Conservation (phyloP, 92 coral and sea anemone species). For the Bergia puertoricense region DNA sequence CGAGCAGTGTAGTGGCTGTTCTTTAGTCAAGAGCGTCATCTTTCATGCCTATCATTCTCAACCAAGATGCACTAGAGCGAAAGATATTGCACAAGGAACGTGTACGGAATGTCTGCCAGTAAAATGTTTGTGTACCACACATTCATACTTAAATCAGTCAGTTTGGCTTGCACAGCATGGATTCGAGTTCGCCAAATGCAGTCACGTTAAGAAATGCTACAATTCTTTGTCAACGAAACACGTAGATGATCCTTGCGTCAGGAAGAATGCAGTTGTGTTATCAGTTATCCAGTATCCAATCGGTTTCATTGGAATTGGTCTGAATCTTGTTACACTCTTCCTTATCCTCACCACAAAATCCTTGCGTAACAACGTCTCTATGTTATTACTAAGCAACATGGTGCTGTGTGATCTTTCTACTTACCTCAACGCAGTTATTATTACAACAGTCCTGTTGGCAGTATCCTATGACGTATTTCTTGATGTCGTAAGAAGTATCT, state of each 20-base stretch:
- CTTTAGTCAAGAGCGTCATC: no score
- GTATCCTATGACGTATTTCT: slow-evolving; percentile 43
- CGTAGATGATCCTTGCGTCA: slow-evolving; percentile 24
- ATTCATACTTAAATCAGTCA: no score
- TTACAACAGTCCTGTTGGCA: background rate
- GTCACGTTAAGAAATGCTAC: background rate
- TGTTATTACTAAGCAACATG: slow-evolving; percentile 15
- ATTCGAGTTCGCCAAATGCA: no score
- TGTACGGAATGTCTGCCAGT: no score
- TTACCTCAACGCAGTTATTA: slow-evolving; percentile 1
- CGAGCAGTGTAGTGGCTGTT: slow-evolving; percentile 16
- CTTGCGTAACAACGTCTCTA: slow-evolving; percentile 5
- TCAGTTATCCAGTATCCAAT: slow-evolving; percentile 21
- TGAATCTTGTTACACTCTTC: background rate
- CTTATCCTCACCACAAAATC: slow-evolving; percentile 6
- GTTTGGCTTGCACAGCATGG: no score
- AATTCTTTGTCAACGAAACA: background rate
- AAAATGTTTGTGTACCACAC: no score
- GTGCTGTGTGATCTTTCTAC: slow-evolving; percentile 21
- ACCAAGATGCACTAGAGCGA: no score
- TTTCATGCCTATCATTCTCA: no score
- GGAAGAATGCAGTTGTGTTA: background rate
- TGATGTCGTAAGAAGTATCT: slow-evolving; percentile 23
- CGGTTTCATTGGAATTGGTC: background rate
- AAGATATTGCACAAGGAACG: slow-evolving; percentile 3